phyloP scores from a whole-genome alignment of 2,113 vertebrate genomes.

The Craseonycteris thonglongyai region DNA sequence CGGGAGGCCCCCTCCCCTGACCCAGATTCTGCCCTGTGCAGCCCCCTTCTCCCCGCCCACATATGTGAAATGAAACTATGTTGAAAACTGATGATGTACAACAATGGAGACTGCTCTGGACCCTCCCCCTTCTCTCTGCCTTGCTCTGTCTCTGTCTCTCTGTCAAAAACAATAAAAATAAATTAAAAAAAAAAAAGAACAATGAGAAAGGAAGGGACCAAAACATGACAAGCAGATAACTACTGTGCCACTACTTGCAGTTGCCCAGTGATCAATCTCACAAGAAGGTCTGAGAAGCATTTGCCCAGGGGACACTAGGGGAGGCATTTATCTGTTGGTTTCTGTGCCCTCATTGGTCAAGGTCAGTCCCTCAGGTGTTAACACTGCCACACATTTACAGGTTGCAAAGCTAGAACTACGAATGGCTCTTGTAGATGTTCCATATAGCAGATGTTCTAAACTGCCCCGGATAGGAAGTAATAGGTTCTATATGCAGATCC shows the following conservation, averaged over 20 bases:
- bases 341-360: neutral
- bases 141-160: too few species aligned
- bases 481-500: rapidly evolving
- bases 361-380: neutral
- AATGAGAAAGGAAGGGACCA: neutral
- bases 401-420: rapidly evolving
- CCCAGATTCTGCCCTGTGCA: too few species aligned
- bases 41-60: too few species aligned
- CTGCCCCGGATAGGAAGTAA: rapidly evolving
- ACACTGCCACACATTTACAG: neutral
- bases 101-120: too few species aligned
- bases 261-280: neutral
- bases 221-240: neutral
- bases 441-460: neutral
- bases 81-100: too few species aligned
- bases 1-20: too few species aligned
- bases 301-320: rapidly evolving
- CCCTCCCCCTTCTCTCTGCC: too few species aligned
- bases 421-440: neutral
- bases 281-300: neutral
- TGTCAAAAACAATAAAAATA: too few species aligned
- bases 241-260: rapidly evolving
- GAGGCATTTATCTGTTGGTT: neutral
- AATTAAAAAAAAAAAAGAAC: too few species aligned
- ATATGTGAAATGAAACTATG: too few species aligned